Evolutionary conservation across 2,888 invertebrate species (phyloP).

Genomic region (Nomada ferruginata): DNA sequence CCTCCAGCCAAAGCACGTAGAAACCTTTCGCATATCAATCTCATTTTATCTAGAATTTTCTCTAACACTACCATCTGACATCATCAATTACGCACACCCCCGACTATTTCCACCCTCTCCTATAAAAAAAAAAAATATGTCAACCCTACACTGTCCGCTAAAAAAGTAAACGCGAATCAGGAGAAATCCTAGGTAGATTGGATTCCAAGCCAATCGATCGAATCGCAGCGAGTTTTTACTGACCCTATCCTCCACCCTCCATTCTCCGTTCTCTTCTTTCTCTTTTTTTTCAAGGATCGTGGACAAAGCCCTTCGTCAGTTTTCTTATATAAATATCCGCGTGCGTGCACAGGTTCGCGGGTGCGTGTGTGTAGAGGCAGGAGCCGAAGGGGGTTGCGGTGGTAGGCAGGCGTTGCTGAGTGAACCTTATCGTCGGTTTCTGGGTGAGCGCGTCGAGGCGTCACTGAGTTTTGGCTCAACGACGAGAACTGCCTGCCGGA

Average conservation of each 20-base stretch:
- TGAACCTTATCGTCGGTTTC: conserved; percentile 83
- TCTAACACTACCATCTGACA: no score
- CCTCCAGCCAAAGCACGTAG: no score
- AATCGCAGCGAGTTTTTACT: conserved; percentile 40
- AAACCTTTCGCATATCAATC: no score
- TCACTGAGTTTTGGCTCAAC: conserved; percentile 81
- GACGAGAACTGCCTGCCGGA: conserved; percentile 56
- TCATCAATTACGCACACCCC: no score
- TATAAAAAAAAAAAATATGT: no score
- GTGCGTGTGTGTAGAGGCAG: conserved; percentile 56
- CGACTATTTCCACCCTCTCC: no score
- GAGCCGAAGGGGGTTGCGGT: conserved; percentile 25
- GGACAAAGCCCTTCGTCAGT: conserved; percentile 35
- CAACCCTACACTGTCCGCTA: no score
- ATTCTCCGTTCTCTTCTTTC: background rate
- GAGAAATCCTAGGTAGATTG: conserved; percentile 1
- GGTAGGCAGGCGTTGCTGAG: conserved; percentile 77
- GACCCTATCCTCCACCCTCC: conserved; percentile 36
- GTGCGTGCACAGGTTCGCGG: conserved; percentile 37
- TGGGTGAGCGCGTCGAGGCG: conserved; percentile 82
- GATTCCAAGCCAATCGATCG: conserved; percentile 25
- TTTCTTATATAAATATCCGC: conserved; percentile 67
- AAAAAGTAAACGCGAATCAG: background rate
- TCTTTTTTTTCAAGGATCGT: conserved; percentile 41
- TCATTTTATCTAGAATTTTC: no score